Conservation (phyloP, 2,888 invertebrate species). For the Polylopha cassiicola region DNA sequence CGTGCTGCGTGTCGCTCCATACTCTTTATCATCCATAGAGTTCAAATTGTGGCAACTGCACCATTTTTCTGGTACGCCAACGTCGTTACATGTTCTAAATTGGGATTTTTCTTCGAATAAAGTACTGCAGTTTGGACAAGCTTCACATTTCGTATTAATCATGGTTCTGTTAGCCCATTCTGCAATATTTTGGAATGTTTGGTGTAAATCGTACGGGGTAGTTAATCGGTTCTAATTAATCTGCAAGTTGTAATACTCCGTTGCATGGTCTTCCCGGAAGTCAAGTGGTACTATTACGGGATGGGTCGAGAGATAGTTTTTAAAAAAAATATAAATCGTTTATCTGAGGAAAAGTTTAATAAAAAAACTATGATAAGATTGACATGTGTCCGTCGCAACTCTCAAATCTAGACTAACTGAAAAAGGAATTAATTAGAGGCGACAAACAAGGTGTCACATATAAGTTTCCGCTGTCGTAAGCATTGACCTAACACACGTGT, state of each 20-base stretch:
- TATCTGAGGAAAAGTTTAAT: too few relatives aligned
- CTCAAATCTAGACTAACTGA: too few relatives aligned
- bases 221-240: slow-evolving; percentile 81
- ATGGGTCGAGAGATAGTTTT: too few relatives aligned
- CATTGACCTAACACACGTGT: too few relatives aligned
- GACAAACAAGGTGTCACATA: too few relatives aligned
- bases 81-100: slow-evolving; percentile 80
- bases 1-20: slow-evolving; percentile 60
- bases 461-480: too few relatives aligned
- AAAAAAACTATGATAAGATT: too few relatives aligned
- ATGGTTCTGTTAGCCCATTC: slow-evolving; percentile 55
- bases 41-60: slow-evolving; percentile 81
- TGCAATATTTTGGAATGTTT: slow-evolving; percentile 81
- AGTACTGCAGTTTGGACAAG: slow-evolving; percentile 80
- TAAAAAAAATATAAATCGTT: too few relatives aligned
- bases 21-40: slow-evolving; percentile 43
- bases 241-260: slow-evolving; percentile 75
- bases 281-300: slow-evolving; percentile 80
- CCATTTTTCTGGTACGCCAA: slow-evolving; percentile 83
- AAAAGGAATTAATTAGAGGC: too few relatives aligned
- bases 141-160: slow-evolving; percentile 50
- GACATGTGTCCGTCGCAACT: too few relatives aligned
- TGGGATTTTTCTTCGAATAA: slow-evolving; percentile 76
- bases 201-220: slow-evolving; percentile 85
- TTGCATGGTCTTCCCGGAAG: slow-evolving; percentile 72